Base-by-base conservation (phyloP, 2,888 invertebrate species). In the Pogonocherus hispidulus region DNA sequence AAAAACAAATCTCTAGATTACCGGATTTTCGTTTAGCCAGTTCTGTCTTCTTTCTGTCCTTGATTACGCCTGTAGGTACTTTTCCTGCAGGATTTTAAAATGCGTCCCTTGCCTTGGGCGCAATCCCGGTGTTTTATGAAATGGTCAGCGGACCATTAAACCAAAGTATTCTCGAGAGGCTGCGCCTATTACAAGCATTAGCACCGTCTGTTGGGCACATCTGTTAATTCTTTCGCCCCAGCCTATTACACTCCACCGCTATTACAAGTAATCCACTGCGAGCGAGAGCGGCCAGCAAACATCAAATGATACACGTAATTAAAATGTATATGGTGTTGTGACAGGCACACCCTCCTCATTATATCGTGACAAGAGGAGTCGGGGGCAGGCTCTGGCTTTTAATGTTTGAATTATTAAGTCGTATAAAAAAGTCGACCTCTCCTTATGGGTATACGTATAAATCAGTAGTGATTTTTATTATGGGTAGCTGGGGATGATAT, bases 161-260 rank as follows among this genome's bases (percentile, higher is more conserved):
- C 82, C 82, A 80, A 76, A 76, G 75, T 75, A 79, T 76, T 76
- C 81, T 80, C 81, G 32, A 46, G 81, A 80, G 82, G 76, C 71
- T 71, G 73, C 69, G 75, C 76, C 79, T 81, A 82, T 83, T 82
- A 83, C 81, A 74, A 78, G 82, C 84, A 83, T 84, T 84, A 85
- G 84, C 85, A 83, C 84, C 84, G 84, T 84, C 85, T 85, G 84
- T 83, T 83, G 63, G 82, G 84, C 85, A 84, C 86, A 86, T 86
- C 86, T 86, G 86, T 86, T 86, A 85, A 85, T 86, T 85, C 84
- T 84, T 86, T 84, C 84, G 82, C 84, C 84, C 84, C 79, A 76
- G 64, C 72, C 71, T 72, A 72, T 76, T 77, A 71, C 69, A 67
- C 67, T 66, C 64, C 73, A 78, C 79, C 79, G 77, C 78, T 75